Evolutionary conservation across 2,113 vertebrate species (phyloP), one percentile per base, ranked within the genome.

Genomic region (Danionella cerebrum): DNA sequence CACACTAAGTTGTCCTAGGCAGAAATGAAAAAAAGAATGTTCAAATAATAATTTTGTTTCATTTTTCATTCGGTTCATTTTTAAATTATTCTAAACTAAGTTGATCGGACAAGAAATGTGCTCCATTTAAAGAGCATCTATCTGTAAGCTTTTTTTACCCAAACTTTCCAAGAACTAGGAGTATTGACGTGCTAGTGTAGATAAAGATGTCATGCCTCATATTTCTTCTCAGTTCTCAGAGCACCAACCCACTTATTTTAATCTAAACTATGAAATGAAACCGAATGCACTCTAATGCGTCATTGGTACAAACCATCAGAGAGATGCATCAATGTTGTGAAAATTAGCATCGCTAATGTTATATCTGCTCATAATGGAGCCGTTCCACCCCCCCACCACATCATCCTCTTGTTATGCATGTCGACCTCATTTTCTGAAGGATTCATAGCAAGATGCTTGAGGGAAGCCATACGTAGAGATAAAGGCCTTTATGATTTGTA

Each of bases 401-500:
- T 65, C 60, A 59, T 42, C 21, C 29, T 19, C 67, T 25, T 51
- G 52, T 11, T 11, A 18, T 54, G 36, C 27, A 10, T 10, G 52
- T 25, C 66, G 59, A 66, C 67, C 57, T 70, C 63, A 11, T 70
- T 53, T 70, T 67, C 66, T 58, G 67, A 19, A 41, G 33, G 42
- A 71, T 71, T 65, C 19, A n/a, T n/a, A n/a, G n/a, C n/a, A n/a
- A n/a, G n/a, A n/a, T n/a, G n/a, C n/a, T n/a, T n/a, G n/a, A n/a
- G n/a, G 3, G 21, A 45, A 18, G 38, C 51, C n/a, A 54, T 19
- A 53, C 48, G 35, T 14, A 44, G 22, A 27, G 39, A 29, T 7
- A 22, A 29, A 25, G 38, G 42, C 29, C 65, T 79, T 55, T 55
- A 27, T 66, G 72, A 72, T 59, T 73, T 35, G 38, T 60, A 70